phyloP scores from a whole-genome alignment of 2,113 vertebrate genomes.

The Hyperopisus bebe region DNA sequence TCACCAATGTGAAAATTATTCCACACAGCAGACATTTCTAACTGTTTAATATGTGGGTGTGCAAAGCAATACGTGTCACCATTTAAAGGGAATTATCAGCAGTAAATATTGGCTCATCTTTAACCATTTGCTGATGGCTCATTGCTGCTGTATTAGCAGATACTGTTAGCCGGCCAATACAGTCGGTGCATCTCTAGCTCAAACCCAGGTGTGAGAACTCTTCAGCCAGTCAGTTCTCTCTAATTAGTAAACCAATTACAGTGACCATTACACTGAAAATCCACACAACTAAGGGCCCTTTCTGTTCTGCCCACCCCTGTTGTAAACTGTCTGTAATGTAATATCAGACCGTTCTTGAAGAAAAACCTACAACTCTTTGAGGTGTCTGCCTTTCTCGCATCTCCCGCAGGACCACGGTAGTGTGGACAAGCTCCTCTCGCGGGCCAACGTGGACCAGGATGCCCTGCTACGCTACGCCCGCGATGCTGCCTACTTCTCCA shows the following conservation, averaged over 20 bases:
- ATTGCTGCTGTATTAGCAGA: not conserved
- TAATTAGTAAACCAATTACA: not conserved
- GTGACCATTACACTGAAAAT: not conserved
- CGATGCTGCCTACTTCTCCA: constrained; percentile 75
- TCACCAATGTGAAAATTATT: no score
- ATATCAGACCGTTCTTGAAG: not conserved
- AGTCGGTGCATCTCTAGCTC: not conserved
- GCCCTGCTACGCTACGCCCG: constrained; percentile 65
- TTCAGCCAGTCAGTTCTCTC: not conserved
- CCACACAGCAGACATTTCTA: no score
- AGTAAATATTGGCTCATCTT: not conserved
- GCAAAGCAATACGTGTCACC: no score
- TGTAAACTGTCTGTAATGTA: not conserved
- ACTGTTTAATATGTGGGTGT: no score
- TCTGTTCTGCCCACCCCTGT: not conserved
- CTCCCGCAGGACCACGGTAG: constrained; percentile 61
- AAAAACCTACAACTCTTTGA: not conserved
- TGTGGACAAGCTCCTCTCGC: constrained; percentile 65
- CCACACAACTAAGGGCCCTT: not conserved
- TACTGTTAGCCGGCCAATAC: not conserved
- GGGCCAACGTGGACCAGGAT: constrained; percentile 58
- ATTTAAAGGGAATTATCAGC: not conserved
- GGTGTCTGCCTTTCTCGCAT: not conserved
- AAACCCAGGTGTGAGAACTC: not conserved
- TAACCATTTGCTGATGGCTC: not conserved